These are phyloP conservation scores for Dendroctonus ponderosae DNA, from an alignment of 1,140 invertebrate genomes.

Conservation along the genomic window DNA sequence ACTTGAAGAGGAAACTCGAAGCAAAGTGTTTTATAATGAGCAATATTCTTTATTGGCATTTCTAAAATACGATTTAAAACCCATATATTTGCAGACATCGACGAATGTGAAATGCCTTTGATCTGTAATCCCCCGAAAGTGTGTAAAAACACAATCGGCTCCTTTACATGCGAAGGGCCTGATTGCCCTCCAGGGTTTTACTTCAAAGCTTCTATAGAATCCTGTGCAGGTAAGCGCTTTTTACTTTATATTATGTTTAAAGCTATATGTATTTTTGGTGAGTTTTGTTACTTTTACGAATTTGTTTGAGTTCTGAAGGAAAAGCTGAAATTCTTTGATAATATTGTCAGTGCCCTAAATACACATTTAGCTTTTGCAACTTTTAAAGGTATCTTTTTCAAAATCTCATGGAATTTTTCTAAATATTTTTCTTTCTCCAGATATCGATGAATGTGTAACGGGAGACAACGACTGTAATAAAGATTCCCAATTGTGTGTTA, in stretches of 20 bases:
- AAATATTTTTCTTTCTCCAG: slow-evolving; percentile 52
- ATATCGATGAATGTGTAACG: slow-evolving; percentile 72
- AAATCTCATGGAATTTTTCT: too few species aligned
- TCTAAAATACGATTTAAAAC: too few species aligned
- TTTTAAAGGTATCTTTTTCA: too few species aligned
- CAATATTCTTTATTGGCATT: too few species aligned
- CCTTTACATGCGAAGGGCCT: slow-evolving; percentile 61
- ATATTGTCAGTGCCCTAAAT: not conserved
- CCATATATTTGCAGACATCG: slow-evolving; percentile 58
- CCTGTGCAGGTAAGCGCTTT: slow-evolving; percentile 49
- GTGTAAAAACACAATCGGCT: slow-evolving; percentile 68
- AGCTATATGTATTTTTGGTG: not conserved
- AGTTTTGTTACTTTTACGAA: too few species aligned
- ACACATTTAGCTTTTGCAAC: not conserved
- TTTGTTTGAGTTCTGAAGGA: too few species aligned
- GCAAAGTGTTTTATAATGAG: too few species aligned
- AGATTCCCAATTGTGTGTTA: slow-evolving; percentile 66
- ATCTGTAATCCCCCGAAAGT: slow-evolving; percentile 55
- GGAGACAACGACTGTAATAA: slow-evolving; percentile 61
- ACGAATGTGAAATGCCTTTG: slow-evolving; percentile 60
- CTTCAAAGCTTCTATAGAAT: slow-evolving; percentile 52
- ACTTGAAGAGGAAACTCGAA: too few species aligned
- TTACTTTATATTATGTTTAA: not conserved
- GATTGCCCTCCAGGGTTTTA: slow-evolving; percentile 64
- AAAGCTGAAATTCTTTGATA: not conserved